These are phyloP conservation scores for Cherax quadricarinatus DNA, from an alignment of 1,140 invertebrate genomes.

Conservation along the genomic window DNA sequence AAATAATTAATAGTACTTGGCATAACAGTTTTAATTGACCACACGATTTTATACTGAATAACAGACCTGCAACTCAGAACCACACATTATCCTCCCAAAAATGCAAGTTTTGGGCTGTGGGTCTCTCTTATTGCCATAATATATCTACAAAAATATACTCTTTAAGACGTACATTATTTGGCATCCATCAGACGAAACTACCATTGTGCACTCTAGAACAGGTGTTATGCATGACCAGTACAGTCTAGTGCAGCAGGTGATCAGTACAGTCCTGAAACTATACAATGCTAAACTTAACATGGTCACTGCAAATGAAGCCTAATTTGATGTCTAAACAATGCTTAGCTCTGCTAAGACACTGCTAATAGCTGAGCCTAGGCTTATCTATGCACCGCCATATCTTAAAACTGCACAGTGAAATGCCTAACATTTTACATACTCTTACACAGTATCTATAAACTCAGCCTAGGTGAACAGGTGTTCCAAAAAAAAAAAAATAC, in stretches of 20 bases:
- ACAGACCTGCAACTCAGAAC: neutral
- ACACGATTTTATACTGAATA: neutral
- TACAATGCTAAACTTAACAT: neutral
- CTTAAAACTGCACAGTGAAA: neutral
- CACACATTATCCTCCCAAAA: neutral
- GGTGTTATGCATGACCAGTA: neutral
- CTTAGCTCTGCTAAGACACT: neutral
- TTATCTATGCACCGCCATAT: neutral
- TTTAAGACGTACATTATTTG: conserved; percentile 54
- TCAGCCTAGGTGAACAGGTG: neutral
- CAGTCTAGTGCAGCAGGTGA: conserved; percentile 14
- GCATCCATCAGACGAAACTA: conserved; percentile 45
- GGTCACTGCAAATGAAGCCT: neutral
- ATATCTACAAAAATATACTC: conserved; percentile 63
- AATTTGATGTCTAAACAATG: neutral
- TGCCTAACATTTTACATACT: neutral
- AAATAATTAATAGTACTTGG: neutral
- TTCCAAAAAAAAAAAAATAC: conserved; percentile 28
- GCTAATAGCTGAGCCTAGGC: neutral
- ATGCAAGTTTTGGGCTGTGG: conserved; percentile 2
- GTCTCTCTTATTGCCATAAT: conserved; percentile 55
- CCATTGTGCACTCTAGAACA: conserved; percentile 32
- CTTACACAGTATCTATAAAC: conserved; percentile 18
- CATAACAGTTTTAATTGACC: neutral
- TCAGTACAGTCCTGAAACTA: conserved; percentile 24